Conservation (phyloP, 2,113 vertebrate species). For the Plectropomus leopardus region DNA sequence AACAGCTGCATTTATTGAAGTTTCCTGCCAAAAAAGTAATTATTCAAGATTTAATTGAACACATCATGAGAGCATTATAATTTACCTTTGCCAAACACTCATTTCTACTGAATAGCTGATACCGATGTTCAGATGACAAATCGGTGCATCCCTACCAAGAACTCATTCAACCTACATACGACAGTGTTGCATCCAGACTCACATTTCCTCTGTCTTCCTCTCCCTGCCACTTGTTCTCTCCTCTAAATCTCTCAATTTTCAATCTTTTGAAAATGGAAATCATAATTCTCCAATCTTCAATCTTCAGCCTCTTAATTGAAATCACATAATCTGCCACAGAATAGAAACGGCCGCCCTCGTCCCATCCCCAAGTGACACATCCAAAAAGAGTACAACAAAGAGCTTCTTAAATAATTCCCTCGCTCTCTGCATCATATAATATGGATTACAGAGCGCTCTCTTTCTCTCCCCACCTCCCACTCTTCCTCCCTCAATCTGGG, state of each 20-base stretch:
- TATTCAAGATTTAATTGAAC: too few species aligned
- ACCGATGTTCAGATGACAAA: too few species aligned
- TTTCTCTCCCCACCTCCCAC: constrained; percentile 64
- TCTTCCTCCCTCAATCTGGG: constrained; percentile 69
- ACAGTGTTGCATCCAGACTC: not conserved
- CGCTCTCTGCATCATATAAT: constrained; percentile 70
- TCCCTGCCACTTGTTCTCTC: not conserved
- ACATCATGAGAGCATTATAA: too few species aligned
- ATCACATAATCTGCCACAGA: constrained; percentile 74
- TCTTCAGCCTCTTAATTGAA: constrained; percentile 82
- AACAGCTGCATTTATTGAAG: too few species aligned
- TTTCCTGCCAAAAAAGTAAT: too few species aligned
- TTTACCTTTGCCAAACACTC: too few species aligned
- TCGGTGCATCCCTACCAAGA: too few species aligned
- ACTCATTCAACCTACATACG: too few species aligned
- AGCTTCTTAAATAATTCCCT: constrained; percentile 83
- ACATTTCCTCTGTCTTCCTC: not conserved
- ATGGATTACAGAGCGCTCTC: constrained; percentile 77
- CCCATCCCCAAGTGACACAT: constrained; percentile 58
- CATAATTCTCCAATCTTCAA: constrained; percentile 69
- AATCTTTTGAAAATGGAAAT: constrained; percentile 51
- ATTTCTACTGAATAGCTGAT: too few species aligned
- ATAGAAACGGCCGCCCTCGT: constrained; percentile 52
- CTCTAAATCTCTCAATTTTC: constrained; percentile 34
- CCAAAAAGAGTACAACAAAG: constrained; percentile 76